Conservation (phyloP, 1,140 invertebrate species). For the Calephelis virginiensis region DNA sequence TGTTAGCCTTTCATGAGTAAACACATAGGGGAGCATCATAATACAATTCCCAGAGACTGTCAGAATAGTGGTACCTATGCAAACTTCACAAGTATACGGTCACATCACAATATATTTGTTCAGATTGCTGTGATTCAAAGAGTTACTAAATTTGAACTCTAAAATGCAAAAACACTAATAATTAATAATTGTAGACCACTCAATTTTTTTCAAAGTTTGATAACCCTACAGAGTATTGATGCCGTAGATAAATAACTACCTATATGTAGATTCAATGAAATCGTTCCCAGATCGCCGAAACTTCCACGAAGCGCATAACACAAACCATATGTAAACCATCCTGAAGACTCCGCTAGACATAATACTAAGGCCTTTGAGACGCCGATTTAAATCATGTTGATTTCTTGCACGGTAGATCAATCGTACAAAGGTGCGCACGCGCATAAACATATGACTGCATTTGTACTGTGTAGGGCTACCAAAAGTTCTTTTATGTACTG, state of each 20-base stretch:
- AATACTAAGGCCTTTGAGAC: constrained; percentile 19
- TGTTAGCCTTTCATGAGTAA: too few species aligned
- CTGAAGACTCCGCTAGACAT: constrained; percentile 3
- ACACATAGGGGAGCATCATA: too few species aligned
- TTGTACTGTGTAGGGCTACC: constrained; percentile 22
- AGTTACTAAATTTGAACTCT: too few species aligned
- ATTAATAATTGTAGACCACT: too few species aligned
- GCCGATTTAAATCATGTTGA: constrained; percentile 27
- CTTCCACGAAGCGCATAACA: constrained; percentile 19
- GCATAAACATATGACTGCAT: constrained; percentile 26
- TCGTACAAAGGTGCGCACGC: constrained; percentile 25
- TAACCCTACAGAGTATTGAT: background rate
- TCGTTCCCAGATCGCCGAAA: constrained; percentile 2
- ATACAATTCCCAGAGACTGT: too few species aligned
- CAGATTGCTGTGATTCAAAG: too few species aligned
- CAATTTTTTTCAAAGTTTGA: too few species aligned
- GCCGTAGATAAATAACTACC: background rate
- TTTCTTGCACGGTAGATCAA: constrained; percentile 29
- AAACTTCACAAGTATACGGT: too few species aligned
- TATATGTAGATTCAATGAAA: background rate
- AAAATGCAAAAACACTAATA: too few species aligned
- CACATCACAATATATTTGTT: too few species aligned
- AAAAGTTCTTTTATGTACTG: background rate
- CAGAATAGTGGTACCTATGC: too few species aligned
- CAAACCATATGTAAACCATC: constrained; percentile 20